These are phyloP conservation scores for Charadrius vociferus DNA, from an alignment of 2,113 vertebrate species.

Conservation along the genomic window DNA sequence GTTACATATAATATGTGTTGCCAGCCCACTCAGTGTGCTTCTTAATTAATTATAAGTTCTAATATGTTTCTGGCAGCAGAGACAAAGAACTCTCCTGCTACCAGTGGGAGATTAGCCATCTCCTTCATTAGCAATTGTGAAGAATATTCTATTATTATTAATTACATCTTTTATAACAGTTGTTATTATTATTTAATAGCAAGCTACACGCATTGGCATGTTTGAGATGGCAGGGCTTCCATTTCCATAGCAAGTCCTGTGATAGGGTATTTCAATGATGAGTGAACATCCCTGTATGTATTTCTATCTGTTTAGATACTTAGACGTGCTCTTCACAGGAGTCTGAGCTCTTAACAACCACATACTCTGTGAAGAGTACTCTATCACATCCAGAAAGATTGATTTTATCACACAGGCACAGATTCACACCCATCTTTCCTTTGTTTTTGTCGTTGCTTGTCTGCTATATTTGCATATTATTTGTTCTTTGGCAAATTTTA, in stretches of 20 bases:
- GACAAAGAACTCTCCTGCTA: not conserved
- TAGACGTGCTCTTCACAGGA: not conserved
- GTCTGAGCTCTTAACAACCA: not conserved
- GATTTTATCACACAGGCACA: not conserved
- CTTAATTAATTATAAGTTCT: slow-evolving; percentile 46
- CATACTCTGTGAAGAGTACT: not conserved
- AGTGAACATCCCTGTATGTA: not conserved
- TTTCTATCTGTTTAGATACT: not conserved
- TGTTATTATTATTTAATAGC: not conserved
- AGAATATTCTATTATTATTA: not conserved
- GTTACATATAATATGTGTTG: not conserved
- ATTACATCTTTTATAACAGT: not conserved
- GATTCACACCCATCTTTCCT: not conserved
- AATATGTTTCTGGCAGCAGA: slow-evolving; percentile 23
- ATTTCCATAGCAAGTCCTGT: not conserved
- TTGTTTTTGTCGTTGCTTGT: not conserved
- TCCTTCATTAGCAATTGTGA: not conserved
- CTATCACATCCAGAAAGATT: not conserved
- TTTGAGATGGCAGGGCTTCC: not conserved
- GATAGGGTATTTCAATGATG: not conserved
- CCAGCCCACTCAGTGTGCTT: slow-evolving; percentile 8
- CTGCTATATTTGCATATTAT: not conserved
- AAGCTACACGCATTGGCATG: not conserved
- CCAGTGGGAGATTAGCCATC: not conserved
- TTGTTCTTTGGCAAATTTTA: not conserved